Conservation (phyloP, 64 coral and sea anemone genomes). For the Anthopleura sola region DNA sequence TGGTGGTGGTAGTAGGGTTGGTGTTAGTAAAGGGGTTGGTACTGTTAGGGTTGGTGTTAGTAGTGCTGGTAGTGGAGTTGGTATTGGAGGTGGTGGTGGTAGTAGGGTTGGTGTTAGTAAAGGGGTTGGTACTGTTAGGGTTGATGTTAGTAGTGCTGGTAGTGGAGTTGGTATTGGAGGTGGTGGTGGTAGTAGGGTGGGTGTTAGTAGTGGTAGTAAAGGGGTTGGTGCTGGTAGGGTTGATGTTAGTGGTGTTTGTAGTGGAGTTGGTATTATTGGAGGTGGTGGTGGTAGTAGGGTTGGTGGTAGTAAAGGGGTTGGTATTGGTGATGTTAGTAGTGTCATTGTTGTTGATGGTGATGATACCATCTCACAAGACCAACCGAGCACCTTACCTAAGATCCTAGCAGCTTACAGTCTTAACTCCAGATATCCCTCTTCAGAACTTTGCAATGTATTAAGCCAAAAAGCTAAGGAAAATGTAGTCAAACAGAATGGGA, state of each 20-base stretch:
- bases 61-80: neutral
- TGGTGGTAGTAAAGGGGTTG: too few relatives aligned
- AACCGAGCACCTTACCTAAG: neutral
- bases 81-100: neutral
- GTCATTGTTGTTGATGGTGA: too few relatives aligned
- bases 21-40: neutral
- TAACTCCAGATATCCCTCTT: neutral
- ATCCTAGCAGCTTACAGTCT: constrained; percentile 14
- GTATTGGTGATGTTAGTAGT: too few relatives aligned
- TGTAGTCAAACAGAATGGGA: neutral
- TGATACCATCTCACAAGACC: neutral
- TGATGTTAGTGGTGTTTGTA: neutral
- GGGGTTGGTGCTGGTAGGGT: neutral
- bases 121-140: too few relatives aligned
- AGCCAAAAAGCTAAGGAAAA: neutral
- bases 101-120: too few relatives aligned
- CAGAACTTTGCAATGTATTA: neutral
- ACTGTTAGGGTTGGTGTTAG: neutral
- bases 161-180: neutral
- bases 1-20: neutral
- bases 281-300: too few relatives aligned
- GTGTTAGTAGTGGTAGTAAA: neutral
- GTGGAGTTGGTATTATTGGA: neutral
- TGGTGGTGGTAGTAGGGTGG: neutral
- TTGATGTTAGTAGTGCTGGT: neutral